These are phyloP conservation scores for Malurus elegans DNA, from an alignment of 2,113 vertebrate species.

Conservation along the genomic window DNA sequence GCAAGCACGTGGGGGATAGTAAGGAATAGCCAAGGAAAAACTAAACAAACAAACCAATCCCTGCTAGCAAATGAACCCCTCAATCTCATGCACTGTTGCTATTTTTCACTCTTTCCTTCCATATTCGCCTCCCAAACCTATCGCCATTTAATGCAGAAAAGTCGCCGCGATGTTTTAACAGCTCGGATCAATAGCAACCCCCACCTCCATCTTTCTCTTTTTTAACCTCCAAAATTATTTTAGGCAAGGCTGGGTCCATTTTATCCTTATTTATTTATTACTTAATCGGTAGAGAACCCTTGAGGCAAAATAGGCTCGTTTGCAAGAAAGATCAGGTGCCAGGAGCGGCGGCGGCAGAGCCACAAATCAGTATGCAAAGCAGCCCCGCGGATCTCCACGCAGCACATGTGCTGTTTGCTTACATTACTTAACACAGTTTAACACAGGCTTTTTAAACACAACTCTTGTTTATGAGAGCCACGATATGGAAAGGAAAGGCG, in stretches of 20 bases:
- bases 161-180: not conserved
- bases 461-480: not conserved
- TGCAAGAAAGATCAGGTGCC: conserved; percentile 61
- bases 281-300: conserved; percentile 49
- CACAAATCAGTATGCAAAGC: conserved; percentile 55
- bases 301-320: conserved; percentile 32
- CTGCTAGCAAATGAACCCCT: not conserved
- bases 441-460: conserved; percentile 34
- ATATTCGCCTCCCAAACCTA: not conserved
- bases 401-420: conserved; percentile 15
- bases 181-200: conserved; percentile 10
- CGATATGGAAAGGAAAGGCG: not conserved
- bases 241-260: conserved; percentile 16
- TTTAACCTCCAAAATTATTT: conserved; percentile 60
- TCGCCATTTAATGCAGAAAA: not conserved
- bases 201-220: not conserved
- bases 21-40: not conserved
- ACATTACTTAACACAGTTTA: conserved; percentile 12
- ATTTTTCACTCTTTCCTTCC: conserved; percentile 27
- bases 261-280: conserved; percentile 58
- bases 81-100: not conserved
- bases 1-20: not conserved
- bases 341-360: not conserved
- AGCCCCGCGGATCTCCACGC: not conserved
- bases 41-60: not conserved